phyloP scores from a whole-genome alignment of 2,113 vertebrate genomes.

The Picathartes gymnocephalus region DNA sequence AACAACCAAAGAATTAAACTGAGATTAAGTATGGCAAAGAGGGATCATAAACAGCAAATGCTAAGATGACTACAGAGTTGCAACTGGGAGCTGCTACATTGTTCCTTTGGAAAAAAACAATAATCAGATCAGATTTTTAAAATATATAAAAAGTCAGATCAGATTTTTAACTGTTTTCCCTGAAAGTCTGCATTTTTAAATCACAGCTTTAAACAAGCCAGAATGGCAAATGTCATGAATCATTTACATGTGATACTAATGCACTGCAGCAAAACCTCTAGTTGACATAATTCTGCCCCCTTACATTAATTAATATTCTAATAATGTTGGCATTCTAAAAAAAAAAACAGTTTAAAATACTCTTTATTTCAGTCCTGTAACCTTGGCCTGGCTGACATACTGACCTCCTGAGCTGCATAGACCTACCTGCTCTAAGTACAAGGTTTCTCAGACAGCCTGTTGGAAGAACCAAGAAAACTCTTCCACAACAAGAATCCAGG shows the following conservation, averaged over 20 bases:
- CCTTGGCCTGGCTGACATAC: background rate
- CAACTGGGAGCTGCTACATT: background rate
- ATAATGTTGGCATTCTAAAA: background rate
- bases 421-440: background rate
- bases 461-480: background rate
- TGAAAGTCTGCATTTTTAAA: background rate
- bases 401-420: background rate
- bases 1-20: background rate
- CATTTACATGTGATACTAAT: background rate
- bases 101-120: background rate
- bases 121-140: background rate
- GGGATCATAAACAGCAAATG: background rate
- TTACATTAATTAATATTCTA: background rate
- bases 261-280: background rate
- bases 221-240: background rate
- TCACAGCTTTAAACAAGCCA: background rate
- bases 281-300: background rate
- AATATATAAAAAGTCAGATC: background rate
- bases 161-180: background rate
- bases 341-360: background rate
- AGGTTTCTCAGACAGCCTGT: background rate
- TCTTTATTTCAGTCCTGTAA: background rate
- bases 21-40: background rate
- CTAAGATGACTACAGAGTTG: background rate
- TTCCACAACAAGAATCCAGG: background rate